Conservation (phyloP, 1,140 invertebrate species). For the Frieseomelitta varia region DNA sequence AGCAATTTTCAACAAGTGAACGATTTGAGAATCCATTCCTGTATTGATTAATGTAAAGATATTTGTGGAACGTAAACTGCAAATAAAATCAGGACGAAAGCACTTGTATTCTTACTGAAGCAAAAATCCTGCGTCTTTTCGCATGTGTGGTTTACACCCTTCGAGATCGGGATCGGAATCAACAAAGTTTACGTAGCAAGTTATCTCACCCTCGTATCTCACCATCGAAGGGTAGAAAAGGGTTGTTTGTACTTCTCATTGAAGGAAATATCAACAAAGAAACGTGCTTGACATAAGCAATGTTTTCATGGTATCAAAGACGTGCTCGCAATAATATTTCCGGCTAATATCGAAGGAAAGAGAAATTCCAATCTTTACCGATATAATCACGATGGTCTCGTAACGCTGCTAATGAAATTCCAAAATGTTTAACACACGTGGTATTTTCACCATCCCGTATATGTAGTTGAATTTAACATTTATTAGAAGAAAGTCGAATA, state of each 20-base stretch:
- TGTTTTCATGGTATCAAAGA: conserved; percentile 10
- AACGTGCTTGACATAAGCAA: conserved; percentile 47
- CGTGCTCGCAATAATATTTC: conserved; percentile 17
- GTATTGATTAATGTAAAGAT: too few species aligned
- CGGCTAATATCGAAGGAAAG: not conserved
- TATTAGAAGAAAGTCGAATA: too few species aligned
- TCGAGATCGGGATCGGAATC: not conserved
- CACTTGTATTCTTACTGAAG: not conserved
- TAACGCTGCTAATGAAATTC: not conserved
- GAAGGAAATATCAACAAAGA: conserved; percentile 42
- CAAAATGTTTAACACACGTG: not conserved
- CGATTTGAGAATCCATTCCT: not conserved
- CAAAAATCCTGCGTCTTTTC: not conserved
- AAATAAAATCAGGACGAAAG: not conserved
- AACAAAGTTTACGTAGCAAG: conserved; percentile 24
- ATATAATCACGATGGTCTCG: not conserved
- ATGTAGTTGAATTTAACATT: not conserved
- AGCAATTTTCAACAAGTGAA: not conserved
- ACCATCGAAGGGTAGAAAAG: not conserved
- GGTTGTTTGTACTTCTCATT: conserved; percentile 49
- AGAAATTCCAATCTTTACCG: not conserved
- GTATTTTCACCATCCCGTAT: not conserved
- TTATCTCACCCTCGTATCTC: conserved; percentile 36
- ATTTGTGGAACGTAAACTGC: not conserved
- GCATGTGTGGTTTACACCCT: conserved; percentile 5